Conservation (phyloP, 35 echinoderm and acorn worm genomes). For the Amphiura filiformis region DNA sequence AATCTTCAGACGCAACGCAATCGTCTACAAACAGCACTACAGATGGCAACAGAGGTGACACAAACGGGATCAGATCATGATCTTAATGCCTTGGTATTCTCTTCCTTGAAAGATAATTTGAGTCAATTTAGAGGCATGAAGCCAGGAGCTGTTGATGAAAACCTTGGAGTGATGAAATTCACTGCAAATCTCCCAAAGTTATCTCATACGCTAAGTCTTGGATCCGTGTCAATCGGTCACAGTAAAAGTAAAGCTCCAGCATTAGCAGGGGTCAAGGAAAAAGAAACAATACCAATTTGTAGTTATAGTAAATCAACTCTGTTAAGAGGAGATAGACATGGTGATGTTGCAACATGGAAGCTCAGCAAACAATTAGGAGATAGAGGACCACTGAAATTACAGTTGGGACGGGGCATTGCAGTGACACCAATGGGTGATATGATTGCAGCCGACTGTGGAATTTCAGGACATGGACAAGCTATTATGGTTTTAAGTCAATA, state of each 20-base stretch:
- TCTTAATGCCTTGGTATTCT: neutral
- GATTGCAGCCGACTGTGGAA: neutral
- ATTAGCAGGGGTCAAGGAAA: too few relatives aligned
- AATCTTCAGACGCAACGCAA: neutral
- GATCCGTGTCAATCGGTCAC: neutral
- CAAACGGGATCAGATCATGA: neutral
- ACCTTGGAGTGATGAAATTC: neutral
- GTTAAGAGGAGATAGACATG: neutral
- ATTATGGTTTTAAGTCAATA: neutral
- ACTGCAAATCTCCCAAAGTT: neutral
- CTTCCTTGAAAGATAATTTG: neutral
- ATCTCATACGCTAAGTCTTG: neutral
- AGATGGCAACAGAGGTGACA: neutral
- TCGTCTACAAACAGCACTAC: neutral
- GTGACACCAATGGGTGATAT: too few relatives aligned
- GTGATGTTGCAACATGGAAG: too few relatives aligned
- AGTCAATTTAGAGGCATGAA: neutral
- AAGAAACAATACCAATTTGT: too few relatives aligned
- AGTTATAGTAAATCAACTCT: too few relatives aligned
- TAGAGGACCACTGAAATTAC: too few relatives aligned
- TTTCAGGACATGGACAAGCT: too few relatives aligned
- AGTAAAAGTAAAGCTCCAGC: too few relatives aligned
- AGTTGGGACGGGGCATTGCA: neutral
- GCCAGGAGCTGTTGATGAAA: neutral
- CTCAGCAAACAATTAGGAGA: too few relatives aligned